A percentile compares a stretch with the other conserved stretches of the same genome.
These are phyloP conservation scores for Cosmia trapezina DNA, from an alignment of 2,888 invertebrate genomes.

Conservation along the genomic window DNA sequence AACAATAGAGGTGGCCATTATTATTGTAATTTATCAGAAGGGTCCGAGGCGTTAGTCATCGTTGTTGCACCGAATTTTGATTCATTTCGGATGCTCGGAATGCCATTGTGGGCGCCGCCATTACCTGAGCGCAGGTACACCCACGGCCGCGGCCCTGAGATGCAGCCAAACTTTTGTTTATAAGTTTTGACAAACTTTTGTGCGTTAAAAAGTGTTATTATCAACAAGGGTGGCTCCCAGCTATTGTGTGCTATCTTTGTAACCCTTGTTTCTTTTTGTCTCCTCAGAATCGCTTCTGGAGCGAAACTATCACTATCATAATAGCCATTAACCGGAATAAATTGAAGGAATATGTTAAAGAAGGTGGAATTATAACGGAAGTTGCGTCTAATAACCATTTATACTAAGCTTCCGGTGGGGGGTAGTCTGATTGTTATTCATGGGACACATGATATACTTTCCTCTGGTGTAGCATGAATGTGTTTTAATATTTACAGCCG, in stretches of 20 bases:
- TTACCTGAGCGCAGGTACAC: slow-evolving; percentile 82
- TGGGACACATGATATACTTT: slow-evolving; percentile 69
- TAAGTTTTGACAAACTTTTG: slow-evolving; percentile 85
- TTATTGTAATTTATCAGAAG: slow-evolving; percentile 85
- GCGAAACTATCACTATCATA: slow-evolving; percentile 49
- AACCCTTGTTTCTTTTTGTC: slow-evolving; percentile 71
- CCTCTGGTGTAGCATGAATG: slow-evolving; percentile 59
- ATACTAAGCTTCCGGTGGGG: slow-evolving; percentile 74
- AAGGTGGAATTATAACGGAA: slow-evolving; percentile 78
- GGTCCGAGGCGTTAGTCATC: slow-evolving; percentile 79
- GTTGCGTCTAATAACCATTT: slow-evolving; percentile 73
- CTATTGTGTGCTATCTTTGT: slow-evolving; percentile 72
- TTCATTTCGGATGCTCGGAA: slow-evolving; percentile 88
- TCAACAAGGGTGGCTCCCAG: slow-evolving; percentile 80
- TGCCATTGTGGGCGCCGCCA: slow-evolving; percentile 86
- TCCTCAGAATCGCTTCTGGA: slow-evolving; percentile 60
- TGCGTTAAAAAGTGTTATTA: slow-evolving; percentile 82
- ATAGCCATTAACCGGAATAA: slow-evolving; percentile 67
- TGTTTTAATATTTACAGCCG: slow-evolving; percentile 67
- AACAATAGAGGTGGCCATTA: slow-evolving; percentile 83
- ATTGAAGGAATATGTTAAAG: slow-evolving; percentile 69
- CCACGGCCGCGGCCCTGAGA: slow-evolving; percentile 33
- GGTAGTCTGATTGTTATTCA: slow-evolving; percentile 78
- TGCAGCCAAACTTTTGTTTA: slow-evolving; percentile 78
- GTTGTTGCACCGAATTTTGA: slow-evolving; percentile 84